Conservation (phyloP, 2,797 vertebrate species). For the Urosaurus nigricauda region DNA sequence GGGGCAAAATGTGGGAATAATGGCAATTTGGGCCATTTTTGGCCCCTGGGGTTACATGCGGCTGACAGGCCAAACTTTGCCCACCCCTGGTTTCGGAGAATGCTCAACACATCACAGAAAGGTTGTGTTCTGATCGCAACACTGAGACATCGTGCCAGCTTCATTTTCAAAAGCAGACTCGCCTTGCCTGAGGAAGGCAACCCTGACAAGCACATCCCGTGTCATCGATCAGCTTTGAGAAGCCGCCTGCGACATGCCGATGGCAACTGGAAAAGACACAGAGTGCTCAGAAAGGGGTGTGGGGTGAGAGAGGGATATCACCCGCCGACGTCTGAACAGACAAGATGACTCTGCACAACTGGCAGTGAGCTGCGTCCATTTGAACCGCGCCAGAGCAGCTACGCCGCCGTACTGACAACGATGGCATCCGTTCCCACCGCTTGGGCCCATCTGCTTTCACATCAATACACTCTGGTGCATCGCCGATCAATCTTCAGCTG, state of each 20-base stretch:
- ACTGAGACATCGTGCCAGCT: neutral
- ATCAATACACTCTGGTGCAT: constrained; percentile 15
- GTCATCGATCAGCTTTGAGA: neutral
- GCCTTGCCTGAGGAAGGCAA: constrained; percentile 14
- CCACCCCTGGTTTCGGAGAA: no score
- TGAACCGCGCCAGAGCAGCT: neutral
- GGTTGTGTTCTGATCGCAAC: neutral
- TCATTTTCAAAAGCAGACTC: neutral
- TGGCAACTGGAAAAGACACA: constrained; percentile 31
- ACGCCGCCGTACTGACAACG: constrained; percentile 33
- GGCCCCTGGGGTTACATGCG: no score
- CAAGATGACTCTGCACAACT: neutral
- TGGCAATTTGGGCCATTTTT: no score
- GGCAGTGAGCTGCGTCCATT: neutral
- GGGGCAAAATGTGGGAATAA: no score
- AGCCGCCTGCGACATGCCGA: constrained; percentile 18
- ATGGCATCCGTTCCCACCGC: constrained; percentile 43
- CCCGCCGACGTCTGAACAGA: constrained; percentile 26
- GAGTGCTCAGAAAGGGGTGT: neutral
- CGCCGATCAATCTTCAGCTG: constrained; percentile 35
- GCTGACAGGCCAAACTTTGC: no score
- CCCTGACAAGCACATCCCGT: neutral
- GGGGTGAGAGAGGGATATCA: neutral
- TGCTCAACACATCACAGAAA: no score
- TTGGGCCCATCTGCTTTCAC: constrained; percentile 23